Evolutionary conservation across 2,888 invertebrate genomes (phyloP), one percentile per base, ranked within the genome.

Genomic region (Achlya flavicornis): DNA sequence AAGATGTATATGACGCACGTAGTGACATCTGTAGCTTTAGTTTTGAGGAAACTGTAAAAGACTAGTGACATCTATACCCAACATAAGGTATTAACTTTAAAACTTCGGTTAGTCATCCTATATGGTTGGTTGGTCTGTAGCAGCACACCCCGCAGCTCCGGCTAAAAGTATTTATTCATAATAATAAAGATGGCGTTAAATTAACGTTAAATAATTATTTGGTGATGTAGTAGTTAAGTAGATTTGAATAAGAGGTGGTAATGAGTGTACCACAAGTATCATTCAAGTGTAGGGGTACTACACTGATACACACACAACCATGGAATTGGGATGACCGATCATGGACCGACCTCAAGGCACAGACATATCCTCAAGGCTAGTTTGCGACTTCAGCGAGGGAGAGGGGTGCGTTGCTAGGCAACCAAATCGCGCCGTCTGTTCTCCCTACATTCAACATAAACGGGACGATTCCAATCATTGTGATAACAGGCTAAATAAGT

Each of bases 331-430:
- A 26, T 26, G 26, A 26, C 84, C 83, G 82, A 83, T 85, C n/a
- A n/a, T n/a, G n/a, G n/a, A n/a, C n/a, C n/a, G n/a, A n/a, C n/a
- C n/a, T n/a, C n/a, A n/a, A n/a, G n/a, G n/a, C n/a, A n/a, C n/a
- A n/a, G n/a, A n/a, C n/a, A n/a, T n/a, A n/a, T n/a, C n/a, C 85
- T 80, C 80, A 81, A 84, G 26, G 26, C 1, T 26, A 26, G 26
- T 26, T 77, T 76, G 74, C 73, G 76, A 74, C 74, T 76, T 73
- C 75, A 16, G 16, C n/a, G 48, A 48, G 48, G 63, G 72, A 79
- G 79, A 83, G 87, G 84, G 82, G 77, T 78, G 84, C 83, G 89
- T 89, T 84, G 86, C 89, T 71, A 79, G 70, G 89, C 87, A 85
- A 89, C 89, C 72, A 64, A 69, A 68, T 70, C 76, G 76, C 73